These are phyloP conservation scores for Tyrannus savana DNA, from an alignment of 2,113 vertebrate genomes.

Conservation along the genomic window DNA sequence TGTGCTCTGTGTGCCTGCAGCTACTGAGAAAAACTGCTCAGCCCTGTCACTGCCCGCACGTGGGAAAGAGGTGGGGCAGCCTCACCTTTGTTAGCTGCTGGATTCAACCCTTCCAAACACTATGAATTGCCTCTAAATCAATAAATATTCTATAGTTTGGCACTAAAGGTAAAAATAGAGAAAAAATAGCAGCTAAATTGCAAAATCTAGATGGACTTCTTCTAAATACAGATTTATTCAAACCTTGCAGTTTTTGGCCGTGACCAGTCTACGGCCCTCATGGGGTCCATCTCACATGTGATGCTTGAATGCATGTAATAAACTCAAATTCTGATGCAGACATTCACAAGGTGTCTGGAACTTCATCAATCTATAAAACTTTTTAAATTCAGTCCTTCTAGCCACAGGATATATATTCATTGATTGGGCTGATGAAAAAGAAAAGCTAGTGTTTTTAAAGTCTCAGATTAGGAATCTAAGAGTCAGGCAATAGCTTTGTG, in stretches of 20 bases:
- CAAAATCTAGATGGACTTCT: not conserved
- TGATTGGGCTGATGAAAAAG: conserved; percentile 11
- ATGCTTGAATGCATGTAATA: not conserved
- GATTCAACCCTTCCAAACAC: not conserved
- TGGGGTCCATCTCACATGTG: not conserved
- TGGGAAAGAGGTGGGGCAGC: not conserved
- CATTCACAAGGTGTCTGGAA: not conserved
- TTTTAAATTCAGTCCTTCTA: conserved; percentile 10
- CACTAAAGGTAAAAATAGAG: not conserved
- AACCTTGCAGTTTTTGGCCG: not conserved
- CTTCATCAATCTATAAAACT: not conserved
- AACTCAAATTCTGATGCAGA: not conserved
- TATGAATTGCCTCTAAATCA: not conserved
- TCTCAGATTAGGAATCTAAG: not conserved
- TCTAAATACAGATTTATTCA: not conserved
- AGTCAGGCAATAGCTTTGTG: not conserved
- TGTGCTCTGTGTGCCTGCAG: fast-evolving
- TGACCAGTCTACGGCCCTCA: not conserved
- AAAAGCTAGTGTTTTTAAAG: not conserved
- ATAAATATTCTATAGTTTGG: not conserved
- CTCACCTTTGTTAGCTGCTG: fast-evolving
- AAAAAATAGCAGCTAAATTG: not conserved
- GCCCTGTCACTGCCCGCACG: not conserved
- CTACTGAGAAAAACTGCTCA: not conserved
- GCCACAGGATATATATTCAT: not conserved